These are phyloP conservation scores for Andrena camellia DNA, from an alignment of 2,888 invertebrate genomes.

Conservation along the genomic window DNA sequence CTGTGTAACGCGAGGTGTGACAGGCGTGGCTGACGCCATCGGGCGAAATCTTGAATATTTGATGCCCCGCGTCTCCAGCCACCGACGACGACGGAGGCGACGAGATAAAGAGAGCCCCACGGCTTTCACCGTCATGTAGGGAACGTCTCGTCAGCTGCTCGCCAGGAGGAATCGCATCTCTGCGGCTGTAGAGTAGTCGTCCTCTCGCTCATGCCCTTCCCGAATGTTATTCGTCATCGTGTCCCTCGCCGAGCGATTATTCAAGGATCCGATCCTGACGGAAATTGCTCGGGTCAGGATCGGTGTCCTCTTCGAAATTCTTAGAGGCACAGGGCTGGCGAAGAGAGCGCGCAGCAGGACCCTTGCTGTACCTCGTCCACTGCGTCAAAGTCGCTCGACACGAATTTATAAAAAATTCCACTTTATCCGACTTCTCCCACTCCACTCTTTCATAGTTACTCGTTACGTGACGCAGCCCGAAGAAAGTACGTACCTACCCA, in stretches of 20 bases:
- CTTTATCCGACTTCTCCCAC: too few species aligned
- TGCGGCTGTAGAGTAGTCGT: constrained; percentile 25
- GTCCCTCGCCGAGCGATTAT: constrained; percentile 58
- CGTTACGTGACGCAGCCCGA: too few species aligned
- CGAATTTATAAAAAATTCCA: too few species aligned
- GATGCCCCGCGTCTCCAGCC: constrained; percentile 65
- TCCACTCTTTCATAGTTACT: too few species aligned
- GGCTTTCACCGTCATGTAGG: constrained; percentile 53
- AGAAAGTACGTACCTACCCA: neutral
- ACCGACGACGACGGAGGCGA: constrained; percentile 30
- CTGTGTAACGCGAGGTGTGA: constrained; percentile 77
- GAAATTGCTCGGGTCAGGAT: constrained; percentile 8
- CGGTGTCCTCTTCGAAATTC: neutral
- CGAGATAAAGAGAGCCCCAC: constrained; percentile 48
- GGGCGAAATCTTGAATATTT: constrained; percentile 76
- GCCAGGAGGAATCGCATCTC: constrained; percentile 53
- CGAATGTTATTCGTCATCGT: constrained; percentile 62
- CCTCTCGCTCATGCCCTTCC: constrained; percentile 28
- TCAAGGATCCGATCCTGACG: constrained; percentile 49
- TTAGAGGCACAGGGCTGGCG: neutral
- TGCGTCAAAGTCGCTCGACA: too few species aligned
- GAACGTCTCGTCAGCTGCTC: constrained; percentile 49
- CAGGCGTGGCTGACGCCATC: constrained; percentile 76
- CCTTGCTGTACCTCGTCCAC: neutral
- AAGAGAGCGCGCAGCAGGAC: neutral